Base-by-base conservation (phyloP, 2,797 vertebrate genomes). In the Sciaenops ocellatus region DNA sequence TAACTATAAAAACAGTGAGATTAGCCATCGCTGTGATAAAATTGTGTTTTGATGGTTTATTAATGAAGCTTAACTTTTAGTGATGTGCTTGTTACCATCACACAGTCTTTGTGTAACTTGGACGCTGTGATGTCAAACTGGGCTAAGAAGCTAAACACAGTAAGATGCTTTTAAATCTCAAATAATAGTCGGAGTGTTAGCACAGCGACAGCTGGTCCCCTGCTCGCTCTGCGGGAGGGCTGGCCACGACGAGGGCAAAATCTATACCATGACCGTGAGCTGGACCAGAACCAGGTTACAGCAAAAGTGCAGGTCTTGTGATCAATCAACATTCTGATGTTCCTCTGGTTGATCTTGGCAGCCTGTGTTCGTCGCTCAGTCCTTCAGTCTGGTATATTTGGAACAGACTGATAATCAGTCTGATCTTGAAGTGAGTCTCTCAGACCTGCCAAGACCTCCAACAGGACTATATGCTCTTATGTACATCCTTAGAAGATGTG, bases 121-220 rank as follows among this genome's bases (percentile, higher is more conserved):
- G n/a, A 26, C 44, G 5, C 50, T 76, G 28, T 62, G 74, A 75
- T 50, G 69, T 81, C 72, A 69, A 73, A 73, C 67, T 61, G 76
- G 59, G 59, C 62, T 80, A 85, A 90, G 85, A 78, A 51, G 84
- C 68, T 85, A 61, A 87, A 76, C 54, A 69, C 72, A 84, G 67
- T 82, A 66, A 83, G 82, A 88, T 78, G 62, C 66, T 80, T 60
- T 84, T 87, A 69, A 87, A 87, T 78, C 88, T 84, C 15, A 72
- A 81, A 77, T 73, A 73, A 81, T 67, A 77, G 74, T 78, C 60
- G 38, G 80, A 74, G 62, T 82, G 83, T 84, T 69, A 64, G 34
- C 15, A 38, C 28, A 71, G 78, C 47, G 87, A 88, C 91, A 91
- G 87, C 86, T 91, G 90, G 83, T 83, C 74, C 20, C 6, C 75